These are phyloP conservation scores for Dinoponera quadriceps DNA, from an alignment of 1,140 invertebrate genomes.

Conservation along the genomic window DNA sequence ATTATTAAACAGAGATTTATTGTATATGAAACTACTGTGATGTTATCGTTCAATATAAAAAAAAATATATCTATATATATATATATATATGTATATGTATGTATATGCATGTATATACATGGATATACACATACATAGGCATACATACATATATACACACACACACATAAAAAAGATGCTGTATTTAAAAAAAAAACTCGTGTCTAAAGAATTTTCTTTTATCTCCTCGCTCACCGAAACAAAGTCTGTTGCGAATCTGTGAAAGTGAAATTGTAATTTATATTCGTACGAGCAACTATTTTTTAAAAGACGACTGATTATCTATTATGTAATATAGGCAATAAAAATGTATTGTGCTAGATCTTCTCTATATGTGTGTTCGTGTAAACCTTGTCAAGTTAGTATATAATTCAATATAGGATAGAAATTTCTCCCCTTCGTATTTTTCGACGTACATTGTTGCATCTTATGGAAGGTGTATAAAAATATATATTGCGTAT, in stretches of 20 bases:
- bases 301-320: slow-evolving; percentile 57
- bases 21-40: slow-evolving; percentile 85
- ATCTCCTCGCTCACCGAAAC: slow-evolving; percentile 49
- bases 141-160: slow-evolving; percentile 78
- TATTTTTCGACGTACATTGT: background rate
- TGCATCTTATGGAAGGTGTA: background rate
- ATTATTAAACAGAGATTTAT: slow-evolving; percentile 81
- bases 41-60: slow-evolving; percentile 85
- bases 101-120: slow-evolving; percentile 76
- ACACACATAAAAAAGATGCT: slow-evolving; percentile 76
- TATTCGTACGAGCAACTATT: slow-evolving; percentile 58
- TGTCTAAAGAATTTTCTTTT: slow-evolving; percentile 55
- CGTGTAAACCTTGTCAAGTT: slow-evolving; percentile 23
- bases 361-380: slow-evolving; percentile 19
- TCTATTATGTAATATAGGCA: slow-evolving; percentile 60
- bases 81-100: slow-evolving; percentile 71
- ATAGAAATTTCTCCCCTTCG: background rate
- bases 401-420: slow-evolving; percentile 21
- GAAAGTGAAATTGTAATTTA: slow-evolving; percentile 62
- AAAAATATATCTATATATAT: slow-evolving; percentile 75
- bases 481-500: background rate
- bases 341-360: slow-evolving; percentile 62
- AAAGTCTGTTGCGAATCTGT: slow-evolving; percentile 57
- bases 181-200: slow-evolving; percentile 69
- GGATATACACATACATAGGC: slow-evolving; percentile 76